Evolutionary conservation across 2,797 vertebrate species (phyloP), one percentile per base, ranked within the genome.

Genomic region (Limosa lapponica): DNA sequence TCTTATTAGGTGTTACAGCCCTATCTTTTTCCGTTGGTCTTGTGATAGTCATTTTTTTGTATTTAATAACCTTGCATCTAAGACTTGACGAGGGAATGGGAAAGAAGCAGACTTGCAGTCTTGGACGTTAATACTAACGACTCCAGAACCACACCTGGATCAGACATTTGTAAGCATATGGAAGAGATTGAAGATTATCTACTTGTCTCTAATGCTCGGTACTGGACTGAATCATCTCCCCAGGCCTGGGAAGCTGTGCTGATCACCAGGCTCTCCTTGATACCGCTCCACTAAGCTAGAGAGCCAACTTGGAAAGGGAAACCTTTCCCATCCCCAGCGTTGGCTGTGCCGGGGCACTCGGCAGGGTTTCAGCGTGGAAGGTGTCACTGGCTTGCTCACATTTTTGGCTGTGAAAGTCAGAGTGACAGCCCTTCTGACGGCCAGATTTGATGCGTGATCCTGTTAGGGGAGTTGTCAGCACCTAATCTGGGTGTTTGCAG

Each of bases 1-100:
- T 87, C 89, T 95, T 95, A 95, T 87, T 94, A 96, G 79, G 89
- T 96, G 91, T 92, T 94, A 81, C 23, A 90, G 36, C 39, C 24
- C 81, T 91, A 93, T 89, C 92, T 96, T 94, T 90, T 95, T 92
- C 93, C 43, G 0, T 72, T 71, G 67, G 59, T 90, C 8, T 6
- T 90, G 62, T 41, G 82, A 83, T 84, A 85, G 84, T 37, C 0
- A 13, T 36, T 66, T 59, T 65, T 92, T 69, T n/a, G 27, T 66
- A 55, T 88, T 95, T 93, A 89, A 37, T 92, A 85, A 43, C 2
- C 3, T 77, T 89, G 41, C 44, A 49, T 67, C 39, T 65, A 65
- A 70, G 55, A 87, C 37, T 82, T 78, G 90, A 74, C 1, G 8
- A 72, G 24, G 37, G 39, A 87, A 49, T 34, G 57, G 57, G 90